These are phyloP conservation scores for Lontra canadensis DNA, from an alignment of 2,113 vertebrate species.

Conservation along the genomic window DNA sequence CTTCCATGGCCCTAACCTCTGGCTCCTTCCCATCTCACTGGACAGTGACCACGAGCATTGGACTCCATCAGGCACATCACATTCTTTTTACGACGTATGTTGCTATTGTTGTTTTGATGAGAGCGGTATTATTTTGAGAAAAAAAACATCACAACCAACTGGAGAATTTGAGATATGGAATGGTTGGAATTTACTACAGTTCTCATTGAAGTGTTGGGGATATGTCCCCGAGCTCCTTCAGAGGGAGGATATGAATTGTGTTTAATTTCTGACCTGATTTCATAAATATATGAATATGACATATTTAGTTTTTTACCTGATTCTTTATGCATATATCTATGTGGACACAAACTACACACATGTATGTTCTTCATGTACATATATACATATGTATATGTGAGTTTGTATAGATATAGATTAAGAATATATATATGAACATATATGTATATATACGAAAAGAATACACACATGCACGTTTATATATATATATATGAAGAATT, in stretches of 20 bases:
- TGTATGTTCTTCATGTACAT: not conserved
- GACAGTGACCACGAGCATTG: not conserved
- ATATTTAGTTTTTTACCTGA: not conserved
- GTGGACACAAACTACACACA: not conserved
- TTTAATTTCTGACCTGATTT: not conserved
- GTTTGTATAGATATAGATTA: not conserved
- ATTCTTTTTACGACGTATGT: not conserved
- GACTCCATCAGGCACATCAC: rapidly evolving
- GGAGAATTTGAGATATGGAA: not conserved
- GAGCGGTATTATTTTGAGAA: not conserved
- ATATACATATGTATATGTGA: too few species aligned
- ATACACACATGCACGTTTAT: not conserved
- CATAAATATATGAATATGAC: too few species aligned
- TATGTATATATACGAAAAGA: not conserved
- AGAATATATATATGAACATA: not conserved
- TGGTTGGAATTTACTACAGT: not conserved
- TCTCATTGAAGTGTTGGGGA: not conserved
- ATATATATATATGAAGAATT: not conserved
- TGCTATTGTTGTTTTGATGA: not conserved
- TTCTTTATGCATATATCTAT: not conserved
- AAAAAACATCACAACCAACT: not conserved
- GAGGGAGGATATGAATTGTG: not conserved
- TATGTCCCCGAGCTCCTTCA: rapidly evolving
- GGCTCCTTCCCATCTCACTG: not conserved
- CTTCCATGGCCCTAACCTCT: not conserved